These are phyloP conservation scores for Plutella xylostella DNA, from an alignment of 2,888 invertebrate genomes.

Conservation along the genomic window DNA sequence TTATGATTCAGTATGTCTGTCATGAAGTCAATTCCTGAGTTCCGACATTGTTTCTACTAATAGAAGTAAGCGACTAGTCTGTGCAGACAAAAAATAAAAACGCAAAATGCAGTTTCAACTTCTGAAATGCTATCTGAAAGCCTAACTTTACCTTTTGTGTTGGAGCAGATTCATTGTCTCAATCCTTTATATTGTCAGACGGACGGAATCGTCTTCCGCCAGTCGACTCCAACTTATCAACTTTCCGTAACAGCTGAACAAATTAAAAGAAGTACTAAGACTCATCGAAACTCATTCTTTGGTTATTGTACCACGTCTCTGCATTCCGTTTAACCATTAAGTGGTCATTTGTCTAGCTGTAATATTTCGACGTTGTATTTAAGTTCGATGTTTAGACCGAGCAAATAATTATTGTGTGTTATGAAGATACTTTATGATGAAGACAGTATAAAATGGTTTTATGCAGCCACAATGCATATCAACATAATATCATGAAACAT, in stretches of 20 bases:
- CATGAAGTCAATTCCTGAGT: no score
- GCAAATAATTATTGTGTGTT: no score
- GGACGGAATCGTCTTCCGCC: neutral
- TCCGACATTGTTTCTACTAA: no score
- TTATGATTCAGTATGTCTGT: neutral
- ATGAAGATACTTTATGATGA: no score
- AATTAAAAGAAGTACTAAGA: constrained; percentile 1
- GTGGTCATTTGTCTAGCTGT: neutral
- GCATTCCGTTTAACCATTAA: constrained; percentile 2
- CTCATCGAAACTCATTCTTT: constrained; percentile 1
- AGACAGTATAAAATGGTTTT: no score
- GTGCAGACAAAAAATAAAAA: neutral
- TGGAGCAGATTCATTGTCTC: constrained; percentile 3
- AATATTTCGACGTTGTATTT: no score
- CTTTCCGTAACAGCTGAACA: constrained; percentile 1
- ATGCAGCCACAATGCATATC: no score
- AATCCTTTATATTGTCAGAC: neutral
- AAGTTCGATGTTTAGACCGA: no score
- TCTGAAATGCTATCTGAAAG: neutral
- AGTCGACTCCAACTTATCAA: constrained; percentile 1
- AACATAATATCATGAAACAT: no score
- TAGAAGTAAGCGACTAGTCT: no score
- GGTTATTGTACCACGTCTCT: neutral
- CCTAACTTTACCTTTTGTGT: constrained; percentile 1
- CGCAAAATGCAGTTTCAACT: neutral